Evolutionary conservation across 2,113 vertebrate genomes (phyloP), one percentile per base, ranked within the genome.

Genomic region (Solea senegalensis): DNA sequence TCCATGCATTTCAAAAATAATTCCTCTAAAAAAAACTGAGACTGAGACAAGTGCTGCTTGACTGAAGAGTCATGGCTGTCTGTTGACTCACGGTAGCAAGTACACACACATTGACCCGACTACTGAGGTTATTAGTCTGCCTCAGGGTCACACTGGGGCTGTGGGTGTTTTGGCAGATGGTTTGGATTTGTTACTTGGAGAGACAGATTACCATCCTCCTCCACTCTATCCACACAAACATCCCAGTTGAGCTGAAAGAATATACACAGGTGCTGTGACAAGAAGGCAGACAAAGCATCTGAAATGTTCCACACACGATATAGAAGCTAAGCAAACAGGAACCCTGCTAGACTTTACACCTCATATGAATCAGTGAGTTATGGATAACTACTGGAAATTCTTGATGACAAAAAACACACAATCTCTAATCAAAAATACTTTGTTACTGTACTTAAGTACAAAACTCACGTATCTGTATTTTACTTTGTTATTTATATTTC

Each of bases 141-240:
- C 73, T 69, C 57, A 65, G 81, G 88, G 89, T 91, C 88, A 90
- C 39, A 40, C 15, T 15, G 62, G 75, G 86, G 86, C 79, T 86
- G 78, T 70, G 65, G 69, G 72, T 89, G 82, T 89, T 84, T 77
- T 85, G 80, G 90, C 92, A 94, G 92, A 90, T 93, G 92, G 83
- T 90, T 89, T 82, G 83, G 69, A 92, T 93, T 92, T 91, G 83
- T 86, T 78, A 79, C 80, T 80, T 63, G n/a, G 75, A 76, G 76
- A 88, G 72, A 76, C 70, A 87, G 85, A 90, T 90, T 83, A 83
- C 68, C 69, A 88, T 86, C 83, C 80, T 44, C 79, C 73, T 85
- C 78, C 72, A 71, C 72, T 75, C 68, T 82, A 86, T 81, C 74
- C 67, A 85, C 71, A 91, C 84, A 92, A 90, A 89, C 74, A 83